Conservation (phyloP, 2,888 invertebrate species). For the Eilema sororculum region DNA sequence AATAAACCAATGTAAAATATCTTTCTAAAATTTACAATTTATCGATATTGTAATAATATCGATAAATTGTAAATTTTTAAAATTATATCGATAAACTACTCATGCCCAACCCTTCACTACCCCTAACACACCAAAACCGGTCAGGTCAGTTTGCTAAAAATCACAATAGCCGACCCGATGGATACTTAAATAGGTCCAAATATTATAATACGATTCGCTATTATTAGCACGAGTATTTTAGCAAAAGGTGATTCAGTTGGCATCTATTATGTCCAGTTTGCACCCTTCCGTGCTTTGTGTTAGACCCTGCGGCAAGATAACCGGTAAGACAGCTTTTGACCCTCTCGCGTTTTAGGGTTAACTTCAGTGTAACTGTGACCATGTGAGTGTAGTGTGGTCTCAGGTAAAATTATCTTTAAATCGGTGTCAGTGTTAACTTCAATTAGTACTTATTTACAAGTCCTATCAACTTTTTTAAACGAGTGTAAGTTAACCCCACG, state of each 20-base stretch:
- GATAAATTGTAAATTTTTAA: too few species aligned
- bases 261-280: constrained; percentile 80
- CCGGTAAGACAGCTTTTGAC: constrained; percentile 86
- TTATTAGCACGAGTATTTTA: constrained; percentile 74
- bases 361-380: constrained; percentile 78
- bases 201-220: constrained; percentile 78
- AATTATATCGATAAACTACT: background rate
- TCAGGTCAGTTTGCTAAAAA: constrained; percentile 83
- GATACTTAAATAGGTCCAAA: constrained; percentile 87
- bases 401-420: constrained; percentile 15
- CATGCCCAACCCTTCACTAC: constrained; percentile 45
- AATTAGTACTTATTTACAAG: too few species aligned
- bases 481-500: too few species aligned
- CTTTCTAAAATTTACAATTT: background rate
- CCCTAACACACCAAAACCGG: constrained; percentile 75
- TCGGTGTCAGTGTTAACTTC: constrained; percentile 21
- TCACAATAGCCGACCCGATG: constrained; percentile 81
- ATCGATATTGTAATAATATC: constrained; percentile 44
- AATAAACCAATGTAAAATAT: too few species aligned
- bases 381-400: constrained; percentile 55
- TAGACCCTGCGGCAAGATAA: constrained; percentile 77
- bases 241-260: constrained; percentile 58
- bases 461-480: too few species aligned
- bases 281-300: constrained; percentile 78
- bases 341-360: constrained; percentile 74